Percentiles rank a stretch among this genome's conserved stretches.
phyloP scores from a whole-genome alignment of 2,113 vertebrate genomes.

The Neodon shergylaensis region DNA sequence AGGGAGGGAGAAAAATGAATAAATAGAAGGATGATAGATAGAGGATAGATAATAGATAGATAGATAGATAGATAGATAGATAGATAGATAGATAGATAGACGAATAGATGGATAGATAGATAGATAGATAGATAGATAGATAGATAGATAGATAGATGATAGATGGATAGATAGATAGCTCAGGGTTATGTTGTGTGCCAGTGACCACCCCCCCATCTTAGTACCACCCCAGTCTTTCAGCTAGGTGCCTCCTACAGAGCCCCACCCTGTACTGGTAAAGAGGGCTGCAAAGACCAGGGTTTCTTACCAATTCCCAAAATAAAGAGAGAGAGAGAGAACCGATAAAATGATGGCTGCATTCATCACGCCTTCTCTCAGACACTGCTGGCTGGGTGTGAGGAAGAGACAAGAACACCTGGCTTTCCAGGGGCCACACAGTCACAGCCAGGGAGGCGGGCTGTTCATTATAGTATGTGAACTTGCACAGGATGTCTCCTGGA shows the following conservation, averaged over 20 bases:
- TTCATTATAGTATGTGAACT: neutral
- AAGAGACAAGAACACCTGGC: neutral
- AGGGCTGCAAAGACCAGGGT: constrained; percentile 34
- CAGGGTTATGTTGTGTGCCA: constrained; percentile 68
- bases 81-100: neutral
- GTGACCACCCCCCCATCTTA: constrained; percentile 73
- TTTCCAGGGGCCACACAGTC: neutral
- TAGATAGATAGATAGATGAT: neutral
- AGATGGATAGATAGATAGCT: too few relatives aligned
- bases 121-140: neutral
- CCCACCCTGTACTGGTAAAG: constrained; percentile 35
- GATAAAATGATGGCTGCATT: constrained; percentile 72
- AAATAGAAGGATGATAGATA: neutral
- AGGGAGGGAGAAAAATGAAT: neutral
- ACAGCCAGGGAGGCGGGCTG: neutral
- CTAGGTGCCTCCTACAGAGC: constrained; percentile 56
- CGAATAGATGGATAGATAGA: neutral
- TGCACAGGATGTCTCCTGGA: neutral
- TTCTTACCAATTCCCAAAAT: constrained; percentile 49
- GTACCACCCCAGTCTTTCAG: constrained; percentile 62
- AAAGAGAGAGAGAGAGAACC: constrained; percentile 18
- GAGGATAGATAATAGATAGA: too few relatives aligned
- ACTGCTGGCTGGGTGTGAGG: constrained; percentile 30
- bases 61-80: too few relatives aligned
- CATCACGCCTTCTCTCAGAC: constrained; percentile 55